Conservation (phyloP, 2,888 invertebrate species). For the Acronicta psi region DNA sequence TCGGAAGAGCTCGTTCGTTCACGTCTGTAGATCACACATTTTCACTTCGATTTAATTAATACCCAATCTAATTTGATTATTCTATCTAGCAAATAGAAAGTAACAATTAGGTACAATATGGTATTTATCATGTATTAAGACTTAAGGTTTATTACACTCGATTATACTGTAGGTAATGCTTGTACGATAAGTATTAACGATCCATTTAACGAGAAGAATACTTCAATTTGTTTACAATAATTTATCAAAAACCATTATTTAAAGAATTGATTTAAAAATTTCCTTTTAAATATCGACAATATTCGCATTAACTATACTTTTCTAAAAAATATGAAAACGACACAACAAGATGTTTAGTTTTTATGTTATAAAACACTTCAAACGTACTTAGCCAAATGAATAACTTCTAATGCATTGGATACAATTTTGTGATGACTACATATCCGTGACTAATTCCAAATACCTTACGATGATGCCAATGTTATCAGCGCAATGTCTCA, state of each 20-base stretch:
- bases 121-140: slow-evolving; percentile 77
- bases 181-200: slow-evolving; percentile 81
- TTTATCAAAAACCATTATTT: slow-evolving; percentile 77
- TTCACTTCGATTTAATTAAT: slow-evolving; percentile 77
- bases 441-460: slow-evolving; percentile 81
- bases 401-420: slow-evolving; percentile 77
- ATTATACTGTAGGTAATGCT: slow-evolving; percentile 81
- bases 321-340: slow-evolving; percentile 87
- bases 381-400: slow-evolving; percentile 80
- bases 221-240: slow-evolving; percentile 81
- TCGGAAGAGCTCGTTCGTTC: slow-evolving; percentile 59
- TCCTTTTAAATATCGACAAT: slow-evolving; percentile 76
- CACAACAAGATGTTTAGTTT: slow-evolving; percentile 83
- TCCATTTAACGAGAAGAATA: slow-evolving; percentile 82
- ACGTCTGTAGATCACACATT: slow-evolving; percentile 78
- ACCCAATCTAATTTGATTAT: slow-evolving; percentile 88
- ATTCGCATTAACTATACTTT: slow-evolving; percentile 79
- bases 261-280: slow-evolving; percentile 73
- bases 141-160: slow-evolving; percentile 78
- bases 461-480: slow-evolving; percentile 73
- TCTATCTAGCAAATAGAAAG: slow-evolving; percentile 89
- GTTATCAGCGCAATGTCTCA: slow-evolving; percentile 55
- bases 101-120: slow-evolving; percentile 88
- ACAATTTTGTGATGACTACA: slow-evolving; percentile 86
- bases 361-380: slow-evolving; percentile 77